Evolutionary conservation across 1,140 invertebrate genomes (phyloP), one percentile per base, ranked within the genome.

Genomic region (Halesus radiatus): DNA sequence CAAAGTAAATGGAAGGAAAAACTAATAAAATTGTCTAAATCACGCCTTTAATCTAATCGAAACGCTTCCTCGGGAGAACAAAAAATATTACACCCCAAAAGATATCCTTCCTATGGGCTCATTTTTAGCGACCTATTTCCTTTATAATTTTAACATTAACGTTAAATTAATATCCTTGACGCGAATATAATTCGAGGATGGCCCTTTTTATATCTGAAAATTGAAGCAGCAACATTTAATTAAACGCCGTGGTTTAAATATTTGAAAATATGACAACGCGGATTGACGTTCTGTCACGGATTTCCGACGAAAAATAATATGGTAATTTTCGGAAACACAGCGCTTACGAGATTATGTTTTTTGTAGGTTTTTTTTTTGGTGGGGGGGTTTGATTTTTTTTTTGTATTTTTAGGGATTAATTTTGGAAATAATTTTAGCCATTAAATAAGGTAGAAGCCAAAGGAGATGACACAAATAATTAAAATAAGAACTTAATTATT

Each of bases 101-200:
- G 66, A 70, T 70, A n/a, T 70, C 15, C 16, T 50, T 45, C 32
- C 66, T 3, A 23, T 37, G 18, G 66, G 37, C 66, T 50, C 18
- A 26, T 70, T 50, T 70, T 18, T 6, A 22, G n/a, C 66, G 66
- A 70, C 66, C 66, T 70, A 70, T 70, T 70, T 52, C 45, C 37
- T 20, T 50, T 70, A 20, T 70, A 70, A 70, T 70, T 70, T 70
- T 70, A 70, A 70, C 18, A 70, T 70, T 70, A 70, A 70, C 45
- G 66, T 70, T 52, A 70, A 70, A 70, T 70, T 70, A 70, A 70
- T 70, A 70, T 70, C 66, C 66, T 70, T 70, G 66, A 70, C 66
- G 66, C 45, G 37, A 70, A 70, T 52, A 45, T 70, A 70, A 70
- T 70, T 70, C 20, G 66, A n/a, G 37, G 66, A 70, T 70, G 66